phyloP scores from a whole-genome alignment of 1,140 invertebrate species.

The Drosophila insularis region DNA sequence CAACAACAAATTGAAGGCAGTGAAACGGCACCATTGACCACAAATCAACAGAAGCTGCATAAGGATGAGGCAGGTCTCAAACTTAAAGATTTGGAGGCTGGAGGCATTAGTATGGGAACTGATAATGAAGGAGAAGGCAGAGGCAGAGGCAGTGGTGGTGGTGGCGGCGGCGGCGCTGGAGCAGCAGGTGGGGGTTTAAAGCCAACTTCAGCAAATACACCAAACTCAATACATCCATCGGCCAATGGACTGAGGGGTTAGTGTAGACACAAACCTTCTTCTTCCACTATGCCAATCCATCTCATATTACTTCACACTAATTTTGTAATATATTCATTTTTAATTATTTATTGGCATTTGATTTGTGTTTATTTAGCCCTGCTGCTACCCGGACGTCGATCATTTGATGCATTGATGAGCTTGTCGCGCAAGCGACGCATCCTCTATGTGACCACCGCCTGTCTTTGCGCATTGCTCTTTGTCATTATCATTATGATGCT shows the following conservation, averaged over 20 bases:
- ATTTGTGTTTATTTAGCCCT: conserved; percentile 49
- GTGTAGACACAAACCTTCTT: not conserved
- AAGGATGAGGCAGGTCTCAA: conserved; percentile 66
- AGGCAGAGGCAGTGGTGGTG: conserved; percentile 20
- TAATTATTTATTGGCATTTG: not conserved
- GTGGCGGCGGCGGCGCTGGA: conserved; percentile 30
- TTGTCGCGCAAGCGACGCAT: conserved; percentile 75
- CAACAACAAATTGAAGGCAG: conserved; percentile 75
- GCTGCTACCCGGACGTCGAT: conserved; percentile 79
- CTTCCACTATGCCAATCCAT: not conserved
- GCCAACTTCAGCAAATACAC: conserved; percentile 61
- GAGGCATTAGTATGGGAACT: conserved; percentile 28
- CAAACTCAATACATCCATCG: conserved; percentile 64
- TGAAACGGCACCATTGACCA: conserved; percentile 75
- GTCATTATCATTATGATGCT: conserved; percentile 75
- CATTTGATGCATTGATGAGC: conserved; percentile 73
- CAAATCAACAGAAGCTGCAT: conserved; percentile 76
- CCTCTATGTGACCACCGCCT: conserved; percentile 72
- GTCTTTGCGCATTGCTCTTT: conserved; percentile 72
- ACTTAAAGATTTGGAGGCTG: conserved; percentile 70
- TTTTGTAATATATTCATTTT: conserved; percentile 3
- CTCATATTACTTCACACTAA: conserved; percentile 3
- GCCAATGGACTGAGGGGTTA: conserved; percentile 77
- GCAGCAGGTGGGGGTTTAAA: conserved; percentile 39
- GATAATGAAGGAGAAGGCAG: conserved; percentile 28